Evolutionary conservation across 2,888 invertebrate species (phyloP), one percentile per base, ranked within the genome.

Genomic region (Campoplex nolae): DNA sequence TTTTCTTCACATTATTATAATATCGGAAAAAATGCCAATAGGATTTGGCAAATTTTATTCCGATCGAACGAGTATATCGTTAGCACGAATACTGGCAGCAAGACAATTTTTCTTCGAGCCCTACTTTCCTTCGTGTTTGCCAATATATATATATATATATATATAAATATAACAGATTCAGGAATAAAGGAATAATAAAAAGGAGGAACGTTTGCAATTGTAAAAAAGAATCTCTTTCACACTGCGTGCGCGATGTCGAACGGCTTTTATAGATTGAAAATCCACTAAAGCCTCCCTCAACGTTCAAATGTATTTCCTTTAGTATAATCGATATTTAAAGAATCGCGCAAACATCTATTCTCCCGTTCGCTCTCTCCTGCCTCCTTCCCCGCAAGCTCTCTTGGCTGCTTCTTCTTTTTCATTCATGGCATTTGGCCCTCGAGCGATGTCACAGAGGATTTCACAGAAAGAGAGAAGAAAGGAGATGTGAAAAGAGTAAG

Each of bases 321-420:
- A 71, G 32, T 76, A 62, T 77, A 77, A 77, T 77, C 83, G 83
- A 83, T 83, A 83, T 83, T 70, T 76, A 77, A 83, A 83, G 77
- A 77, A 83, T 70, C 58, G 48, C 74, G 16, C 76, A 62, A 70
- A 83, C 70, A 65, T 51, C 7, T 16, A 67, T 48, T 54, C 67
- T 48, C 8, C n/a, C 23, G 13, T 23, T 11, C 16, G n/a, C 65
- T 71, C 23, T 4, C 42, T 16, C 54, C 68, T 42, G 11, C 23
- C n/a, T 0, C 38, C 16, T 9, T 3, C 6, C 8, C 42, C 42
- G 7, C 13, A 62, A 62, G 54, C 42, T 35, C 68, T 79, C 28
- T 76, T 38, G 51, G 51, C 54, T 74, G 54, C 35, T 48, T 48
- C 23, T 75, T 42, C 54, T n/a, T 71, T 38, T 79, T 56, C 67